Base-by-base conservation (phyloP, 2,797 vertebrate species). In the Eospalax fontanierii region DNA sequence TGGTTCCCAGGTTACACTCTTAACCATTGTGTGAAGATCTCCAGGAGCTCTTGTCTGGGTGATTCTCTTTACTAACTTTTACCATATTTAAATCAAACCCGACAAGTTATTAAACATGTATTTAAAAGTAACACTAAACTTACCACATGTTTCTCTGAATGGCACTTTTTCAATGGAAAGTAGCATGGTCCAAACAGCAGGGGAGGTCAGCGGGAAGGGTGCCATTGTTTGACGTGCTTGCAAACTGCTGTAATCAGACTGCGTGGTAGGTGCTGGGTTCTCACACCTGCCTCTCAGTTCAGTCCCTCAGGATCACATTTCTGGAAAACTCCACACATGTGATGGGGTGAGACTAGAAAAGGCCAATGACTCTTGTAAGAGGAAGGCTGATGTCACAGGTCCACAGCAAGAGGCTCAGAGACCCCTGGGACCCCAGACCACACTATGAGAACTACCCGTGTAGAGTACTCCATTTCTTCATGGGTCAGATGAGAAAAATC, bases 391-490 rank as follows among this genome's bases (percentile, higher is more conserved):
- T 24, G 43, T 43, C 84, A 30, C 18, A 74, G 26, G 68, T 86
- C 61, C 16, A 54, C 12, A 28, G 70, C 30, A n/a, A 26, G 83
- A 70, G 59, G 10, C 43, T 46, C 18, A 0, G 61, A 30, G 21
- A 24, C 4, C 43, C 3, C 9, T 0, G 0, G 73, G 19, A 18
- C n/a, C 57, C 82, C 21, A 57, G 54, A 15, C 24, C 43, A 43
- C 26, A 6, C 24, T 54, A n/a, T 43, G 57, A 94, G 70, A 66
- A 57, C 40, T 0, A 3, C 6, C 28, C n/a, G n/a, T 35, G 15
- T 30, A 4, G 28, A 18, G 1, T 5, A 0, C n/a, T 74, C 78
- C 46, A 2, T 40, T 11, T 57, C 28, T 33, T 54, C n/a, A 0
- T 59, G 81, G 35, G 26, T 68, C 65, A 93, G 65, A 11, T 4